Percentiles rank a stretch among this genome's conserved stretches.
phyloP scores from a whole-genome alignment of 2,113 vertebrate species.

The Pica pica region DNA sequence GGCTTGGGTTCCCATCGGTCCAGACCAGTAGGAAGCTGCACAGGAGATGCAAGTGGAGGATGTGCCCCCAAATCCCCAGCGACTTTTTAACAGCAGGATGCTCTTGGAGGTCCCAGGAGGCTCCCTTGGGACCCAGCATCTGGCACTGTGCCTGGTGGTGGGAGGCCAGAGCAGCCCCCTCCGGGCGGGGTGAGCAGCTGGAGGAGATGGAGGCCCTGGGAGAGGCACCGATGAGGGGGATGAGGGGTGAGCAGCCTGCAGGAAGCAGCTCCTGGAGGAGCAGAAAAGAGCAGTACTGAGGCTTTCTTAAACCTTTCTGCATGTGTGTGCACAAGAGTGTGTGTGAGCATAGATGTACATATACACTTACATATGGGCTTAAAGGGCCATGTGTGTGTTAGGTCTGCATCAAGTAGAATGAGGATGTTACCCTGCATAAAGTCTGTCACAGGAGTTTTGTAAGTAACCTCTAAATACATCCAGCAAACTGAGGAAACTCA shows the following conservation, averaged over 20 bases:
- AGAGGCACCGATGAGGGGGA: neutral
- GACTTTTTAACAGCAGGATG: neutral
- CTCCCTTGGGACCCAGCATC: neutral
- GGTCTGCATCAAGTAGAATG: neutral
- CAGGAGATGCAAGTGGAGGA: neutral
- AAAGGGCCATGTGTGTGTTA: rapidly evolving
- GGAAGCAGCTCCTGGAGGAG: neutral
- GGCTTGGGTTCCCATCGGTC: neutral
- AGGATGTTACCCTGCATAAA: neutral
- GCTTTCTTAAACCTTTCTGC: neutral
- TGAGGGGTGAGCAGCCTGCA: neutral
- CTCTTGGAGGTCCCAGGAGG: neutral
- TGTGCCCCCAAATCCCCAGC: neutral
- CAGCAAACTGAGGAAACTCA: neutral
- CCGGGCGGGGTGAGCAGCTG: rapidly evolving
- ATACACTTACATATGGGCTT: rapidly evolving
- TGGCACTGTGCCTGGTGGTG: rapidly evolving
- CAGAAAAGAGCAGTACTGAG: neutral
- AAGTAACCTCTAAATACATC: neutral
- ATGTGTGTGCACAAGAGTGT: neutral
- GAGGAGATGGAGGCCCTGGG: neutral
- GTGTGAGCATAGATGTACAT: rapidly evolving
- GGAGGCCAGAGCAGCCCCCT: neutral
- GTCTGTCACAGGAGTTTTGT: neutral
- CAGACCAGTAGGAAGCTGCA: neutral